Percentiles rank a stretch among this genome's conserved stretches.
These are phyloP conservation scores for Phyllostomus discolor DNA, from an alignment of 2,113 vertebrate genomes.

Conservation along the genomic window DNA sequence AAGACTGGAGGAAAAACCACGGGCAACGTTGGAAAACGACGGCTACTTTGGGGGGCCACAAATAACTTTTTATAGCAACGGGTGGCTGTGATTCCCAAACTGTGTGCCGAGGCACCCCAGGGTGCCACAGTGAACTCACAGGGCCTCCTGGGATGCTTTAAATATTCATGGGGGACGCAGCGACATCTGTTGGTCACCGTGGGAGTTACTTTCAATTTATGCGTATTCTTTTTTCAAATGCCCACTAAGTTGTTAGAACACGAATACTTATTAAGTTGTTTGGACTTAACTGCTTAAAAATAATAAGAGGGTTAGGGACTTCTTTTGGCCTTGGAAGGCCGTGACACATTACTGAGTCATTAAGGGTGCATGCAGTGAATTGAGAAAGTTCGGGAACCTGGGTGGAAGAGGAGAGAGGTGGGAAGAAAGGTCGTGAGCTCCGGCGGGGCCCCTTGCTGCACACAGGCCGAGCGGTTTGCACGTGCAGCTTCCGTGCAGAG, in stretches of 20 bases:
- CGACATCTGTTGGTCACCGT: neutral
- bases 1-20: neutral
- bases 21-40: neutral
- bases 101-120: neutral
- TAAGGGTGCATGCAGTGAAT: neutral
- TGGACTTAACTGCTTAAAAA: neutral
- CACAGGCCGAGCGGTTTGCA: neutral
- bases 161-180: neutral
- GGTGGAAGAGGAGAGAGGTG: neutral
- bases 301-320: neutral
- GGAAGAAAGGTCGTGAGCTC: neutral
- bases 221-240: neutral
- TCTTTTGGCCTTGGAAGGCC: neutral
- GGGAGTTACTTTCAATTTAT: neutral
- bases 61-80: neutral
- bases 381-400: neutral
- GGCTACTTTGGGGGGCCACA: neutral
- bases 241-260: neutral
- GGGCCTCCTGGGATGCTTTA: neutral
- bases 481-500: neutral
- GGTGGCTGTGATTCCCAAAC: neutral
- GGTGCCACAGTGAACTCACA: neutral
- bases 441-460: no score
- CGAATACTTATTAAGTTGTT: neutral
- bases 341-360: neutral